A percentile compares a stretch with the other conserved stretches of the same genome.
Conservation (phyloP, 2,113 vertebrate species). For the Synchiropus splendidus region DNA sequence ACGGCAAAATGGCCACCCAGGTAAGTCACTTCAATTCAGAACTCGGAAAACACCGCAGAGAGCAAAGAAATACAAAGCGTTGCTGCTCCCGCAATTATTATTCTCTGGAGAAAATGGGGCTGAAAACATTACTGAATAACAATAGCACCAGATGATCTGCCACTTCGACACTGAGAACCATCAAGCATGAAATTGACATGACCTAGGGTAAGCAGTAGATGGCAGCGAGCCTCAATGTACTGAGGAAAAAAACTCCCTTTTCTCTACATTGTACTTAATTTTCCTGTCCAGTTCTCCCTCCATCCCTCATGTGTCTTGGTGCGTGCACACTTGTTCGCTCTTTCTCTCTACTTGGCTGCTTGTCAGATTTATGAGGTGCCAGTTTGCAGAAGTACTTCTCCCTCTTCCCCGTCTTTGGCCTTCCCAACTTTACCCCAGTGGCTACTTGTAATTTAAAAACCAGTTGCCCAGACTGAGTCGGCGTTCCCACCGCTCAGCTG, state of each 20-base stretch:
- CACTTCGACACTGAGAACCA: no score
- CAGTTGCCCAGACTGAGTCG: conserved; percentile 20
- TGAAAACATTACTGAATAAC: no score
- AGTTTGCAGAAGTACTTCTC: conserved; percentile 34
- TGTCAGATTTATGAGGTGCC: conserved; percentile 65
- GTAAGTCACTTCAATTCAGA: conserved; percentile 56
- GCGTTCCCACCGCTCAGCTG: conserved; percentile 12
- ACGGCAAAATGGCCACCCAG: conserved; percentile 91
- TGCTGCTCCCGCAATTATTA: no score
- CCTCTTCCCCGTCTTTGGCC: conserved; percentile 23
- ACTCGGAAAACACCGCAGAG: no score
- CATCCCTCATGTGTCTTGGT: conserved; percentile 1
- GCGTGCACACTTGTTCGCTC: neutral
- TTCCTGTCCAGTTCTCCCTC: conserved; percentile 19
- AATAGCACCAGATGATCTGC: no score
- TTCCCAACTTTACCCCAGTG: conserved; percentile 40
- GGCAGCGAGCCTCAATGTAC: conserved; percentile 30
- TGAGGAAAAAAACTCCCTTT: conserved; percentile 14
- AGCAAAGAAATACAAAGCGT: no score
- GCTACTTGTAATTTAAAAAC: conserved; percentile 50
- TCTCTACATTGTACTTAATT: conserved; percentile 25
- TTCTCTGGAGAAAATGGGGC: no score
- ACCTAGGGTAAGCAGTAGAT: conserved; percentile 32
- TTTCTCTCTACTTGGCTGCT: conserved; percentile 50
- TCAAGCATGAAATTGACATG: conserved; percentile 51